Evolutionary conservation across 2,888 invertebrate species (phyloP).

Genomic region (Neoitamus cyanurus): DNA sequence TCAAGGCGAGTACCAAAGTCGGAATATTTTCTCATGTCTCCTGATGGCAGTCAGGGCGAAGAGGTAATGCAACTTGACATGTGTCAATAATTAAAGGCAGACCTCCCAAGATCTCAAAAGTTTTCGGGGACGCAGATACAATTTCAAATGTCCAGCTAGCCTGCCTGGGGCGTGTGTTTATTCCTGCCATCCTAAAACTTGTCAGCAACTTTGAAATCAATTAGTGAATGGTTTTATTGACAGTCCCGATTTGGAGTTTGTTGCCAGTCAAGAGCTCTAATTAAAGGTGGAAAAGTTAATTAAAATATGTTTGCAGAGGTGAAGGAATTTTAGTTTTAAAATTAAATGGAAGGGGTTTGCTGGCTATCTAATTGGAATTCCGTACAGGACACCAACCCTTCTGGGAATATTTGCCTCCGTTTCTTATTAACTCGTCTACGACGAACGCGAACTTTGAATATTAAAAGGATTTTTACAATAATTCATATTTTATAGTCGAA

Average conservation of each 20-base stretch:
- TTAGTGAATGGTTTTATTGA: not conserved
- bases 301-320: not conserved
- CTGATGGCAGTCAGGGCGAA: not conserved
- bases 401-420: not conserved
- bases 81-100: conserved; percentile 41
- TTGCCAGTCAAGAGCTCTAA: not conserved
- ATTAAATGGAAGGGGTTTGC: not conserved
- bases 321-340: not conserved
- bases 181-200: not conserved
- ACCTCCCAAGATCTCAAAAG: conserved; percentile 30
- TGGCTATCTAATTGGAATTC: not conserved
- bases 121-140: not conserved
- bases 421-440: not conserved
- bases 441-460: not conserved
- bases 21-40: conserved; percentile 20
- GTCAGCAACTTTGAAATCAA: conserved; percentile 12
- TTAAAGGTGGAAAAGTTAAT: not conserved
- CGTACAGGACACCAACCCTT: not conserved
- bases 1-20: not conserved
- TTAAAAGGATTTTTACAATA: conserved; percentile 37
- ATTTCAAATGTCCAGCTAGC: not conserved
- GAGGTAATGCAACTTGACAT: conserved; percentile 44
- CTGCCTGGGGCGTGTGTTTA: conserved; percentile 8
- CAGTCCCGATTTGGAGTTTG: not conserved
- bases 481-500: conserved; percentile 17